Evolutionary conservation across 2,113 vertebrate genomes (phyloP), one percentile per base, ranked within the genome.

Genomic region (Mormyrus iriodes): DNA sequence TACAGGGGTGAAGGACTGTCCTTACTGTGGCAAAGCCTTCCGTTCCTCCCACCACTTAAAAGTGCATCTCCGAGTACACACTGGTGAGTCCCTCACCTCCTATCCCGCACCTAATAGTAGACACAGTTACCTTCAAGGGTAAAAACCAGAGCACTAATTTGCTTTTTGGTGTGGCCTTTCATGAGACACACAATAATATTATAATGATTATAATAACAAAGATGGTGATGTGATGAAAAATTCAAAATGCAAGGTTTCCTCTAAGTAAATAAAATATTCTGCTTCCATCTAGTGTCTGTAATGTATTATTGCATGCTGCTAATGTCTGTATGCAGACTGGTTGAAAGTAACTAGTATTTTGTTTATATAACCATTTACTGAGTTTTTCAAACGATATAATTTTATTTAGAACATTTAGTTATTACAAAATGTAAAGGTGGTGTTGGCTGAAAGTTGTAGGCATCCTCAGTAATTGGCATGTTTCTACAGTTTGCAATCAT

Each of bases 1-100:
- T 42, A 93, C 95, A 90, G 97, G 97, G 82, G 97, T 97, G 90
- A 98, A 97, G 93, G 97, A 98, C 90, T 98, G 97, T 90, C 97
- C 97, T 52, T 98, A 97, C 95, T 98, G 97, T 53, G 97, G 97
- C 86, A 98, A 98, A 94, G 97, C 97, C 85, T 98, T 98, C 94
- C 97, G 97, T 89, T 98, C 97, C 49, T 97, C 97, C 42, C 97
- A 98, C 93, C 97, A 98, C 92, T 96, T 98, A 90, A 98, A 98
- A 95, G 97, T 98, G 92, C 97, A 98, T 92, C 95, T 98, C 69
- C 96, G 97, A 88, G 97, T 98, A 90, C 97, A 98, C 95, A 98
- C 97, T 96, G 97, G 97, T 98, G 93, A 95, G 95, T 90, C 24
- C 52, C 88, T 88, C 87, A 88, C 92, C 8, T 65, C 8, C 35